Conservation (phyloP, 2,888 invertebrate species). For the Escarpia spicata region DNA sequence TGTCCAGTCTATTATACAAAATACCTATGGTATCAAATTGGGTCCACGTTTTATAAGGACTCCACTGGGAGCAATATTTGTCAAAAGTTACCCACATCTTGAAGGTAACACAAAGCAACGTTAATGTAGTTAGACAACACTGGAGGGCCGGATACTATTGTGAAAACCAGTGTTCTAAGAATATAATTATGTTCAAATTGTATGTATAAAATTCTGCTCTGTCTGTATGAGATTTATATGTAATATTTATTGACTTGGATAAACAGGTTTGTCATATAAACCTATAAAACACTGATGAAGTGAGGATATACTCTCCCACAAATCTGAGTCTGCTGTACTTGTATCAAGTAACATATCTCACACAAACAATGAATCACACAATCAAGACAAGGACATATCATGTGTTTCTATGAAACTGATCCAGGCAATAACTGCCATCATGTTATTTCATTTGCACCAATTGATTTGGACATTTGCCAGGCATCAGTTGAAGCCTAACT, state of each 20-base stretch:
- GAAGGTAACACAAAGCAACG: not conserved
- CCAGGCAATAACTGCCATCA: not conserved
- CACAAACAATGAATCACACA: not conserved
- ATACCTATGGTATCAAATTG: not conserved
- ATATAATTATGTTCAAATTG: not conserved
- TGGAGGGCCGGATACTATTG: not conserved
- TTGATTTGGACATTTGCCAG: not conserved
- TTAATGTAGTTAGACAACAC: not conserved
- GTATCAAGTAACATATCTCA: not conserved
- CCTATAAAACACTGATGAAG: no score
- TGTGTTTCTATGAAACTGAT: not conserved
- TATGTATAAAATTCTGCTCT: not conserved
- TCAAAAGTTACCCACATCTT: no score
- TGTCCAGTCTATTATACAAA: not conserved
- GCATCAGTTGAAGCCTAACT: not conserved
- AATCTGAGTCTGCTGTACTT: not conserved
- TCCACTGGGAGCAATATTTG: no score
- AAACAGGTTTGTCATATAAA: no score
- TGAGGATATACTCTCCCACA: not conserved
- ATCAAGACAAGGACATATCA: not conserved
- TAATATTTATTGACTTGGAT: not conserved
- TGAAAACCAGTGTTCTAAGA: not conserved
- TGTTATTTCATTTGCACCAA: not conserved
- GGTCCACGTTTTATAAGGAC: not conserved
- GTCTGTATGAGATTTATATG: not conserved